Percentiles rank a stretch among this genome's conserved stretches.
phyloP scores from a whole-genome alignment of 2,888 invertebrate species.

The Tetragonisca angustula region DNA sequence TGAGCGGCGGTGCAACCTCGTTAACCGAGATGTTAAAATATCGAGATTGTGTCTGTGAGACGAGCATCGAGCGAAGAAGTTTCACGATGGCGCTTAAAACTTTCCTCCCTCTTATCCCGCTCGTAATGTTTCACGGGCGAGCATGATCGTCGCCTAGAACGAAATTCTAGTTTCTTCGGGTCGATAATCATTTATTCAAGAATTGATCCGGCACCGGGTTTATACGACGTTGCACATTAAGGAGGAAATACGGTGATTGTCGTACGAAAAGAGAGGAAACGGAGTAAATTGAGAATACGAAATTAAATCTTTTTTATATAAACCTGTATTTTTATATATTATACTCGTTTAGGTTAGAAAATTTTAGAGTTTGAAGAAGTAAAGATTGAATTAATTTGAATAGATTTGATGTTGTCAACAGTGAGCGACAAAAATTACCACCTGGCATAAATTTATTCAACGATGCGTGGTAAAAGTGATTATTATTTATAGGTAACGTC shows the following conservation, averaged over 20 bases:
- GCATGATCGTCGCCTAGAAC: too few relatives aligned
- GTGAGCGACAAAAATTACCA: too few relatives aligned
- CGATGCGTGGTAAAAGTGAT: too few relatives aligned
- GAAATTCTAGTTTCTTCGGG: not conserved
- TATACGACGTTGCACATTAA: not conserved
- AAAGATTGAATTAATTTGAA: too few relatives aligned
- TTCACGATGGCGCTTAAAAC: conserved; percentile 24
- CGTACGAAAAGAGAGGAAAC: not conserved
- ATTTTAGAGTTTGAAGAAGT: too few relatives aligned
- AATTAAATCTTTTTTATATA: too few relatives aligned
- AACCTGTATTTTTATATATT: too few relatives aligned
- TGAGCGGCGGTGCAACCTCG: conserved; percentile 27
- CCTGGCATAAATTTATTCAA: too few relatives aligned
- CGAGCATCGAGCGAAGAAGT: not conserved
- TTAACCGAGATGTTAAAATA: conserved; percentile 33
- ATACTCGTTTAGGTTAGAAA: too few relatives aligned
- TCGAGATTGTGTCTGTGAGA: conserved; percentile 18
- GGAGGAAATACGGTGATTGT: not conserved
- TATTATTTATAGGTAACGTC: too few relatives aligned
- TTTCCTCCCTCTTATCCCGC: not conserved
- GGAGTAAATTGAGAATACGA: too few relatives aligned
- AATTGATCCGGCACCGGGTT: not conserved
- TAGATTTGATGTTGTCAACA: too few relatives aligned
- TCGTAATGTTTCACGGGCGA: not conserved
- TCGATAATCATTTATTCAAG: not conserved